Conservation (phyloP, 2,113 vertebrate species). For the Tylochromis polylepis region DNA sequence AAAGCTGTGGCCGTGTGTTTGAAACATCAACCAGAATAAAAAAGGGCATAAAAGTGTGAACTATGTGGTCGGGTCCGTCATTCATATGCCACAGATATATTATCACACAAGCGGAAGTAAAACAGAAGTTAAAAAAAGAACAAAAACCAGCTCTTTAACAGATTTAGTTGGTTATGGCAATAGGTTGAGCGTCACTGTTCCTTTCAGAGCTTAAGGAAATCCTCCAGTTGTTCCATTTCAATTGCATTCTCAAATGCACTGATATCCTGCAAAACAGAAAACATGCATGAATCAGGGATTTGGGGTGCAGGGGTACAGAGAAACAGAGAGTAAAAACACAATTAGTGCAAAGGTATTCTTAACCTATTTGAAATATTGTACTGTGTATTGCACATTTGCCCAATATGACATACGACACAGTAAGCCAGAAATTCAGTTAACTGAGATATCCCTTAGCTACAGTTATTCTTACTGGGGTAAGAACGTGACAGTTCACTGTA, state of each 20-base stretch:
- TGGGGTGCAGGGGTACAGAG: neutral
- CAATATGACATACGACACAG: neutral
- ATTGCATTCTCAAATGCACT: slow-evolving; percentile 25
- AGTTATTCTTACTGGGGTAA: fast-evolving
- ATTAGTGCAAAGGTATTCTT: neutral
- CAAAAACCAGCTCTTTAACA: neutral
- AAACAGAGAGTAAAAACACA: neutral
- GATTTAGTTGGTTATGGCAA: neutral
- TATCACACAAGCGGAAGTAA: neutral
- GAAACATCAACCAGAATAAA: too few relatives aligned
- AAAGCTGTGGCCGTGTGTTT: too few relatives aligned
- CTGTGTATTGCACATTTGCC: neutral
- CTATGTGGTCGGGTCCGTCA: too few relatives aligned
- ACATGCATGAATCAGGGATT: neutral
- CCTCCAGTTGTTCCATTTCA: slow-evolving; percentile 7
- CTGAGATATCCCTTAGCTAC: neutral
- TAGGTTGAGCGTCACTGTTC: neutral
- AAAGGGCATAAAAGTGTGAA: too few relatives aligned
- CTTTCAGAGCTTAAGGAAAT: slow-evolving; percentile 49
- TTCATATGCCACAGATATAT: too few relatives aligned
- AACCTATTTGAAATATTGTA: neutral
- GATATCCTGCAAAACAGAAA: slow-evolving; percentile 35
- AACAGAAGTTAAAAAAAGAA: neutral
- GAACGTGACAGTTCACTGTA: neutral
- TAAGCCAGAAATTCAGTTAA: neutral